Evolutionary conservation across 2,888 invertebrate species (phyloP).

Genomic region (Apamea crenata): DNA sequence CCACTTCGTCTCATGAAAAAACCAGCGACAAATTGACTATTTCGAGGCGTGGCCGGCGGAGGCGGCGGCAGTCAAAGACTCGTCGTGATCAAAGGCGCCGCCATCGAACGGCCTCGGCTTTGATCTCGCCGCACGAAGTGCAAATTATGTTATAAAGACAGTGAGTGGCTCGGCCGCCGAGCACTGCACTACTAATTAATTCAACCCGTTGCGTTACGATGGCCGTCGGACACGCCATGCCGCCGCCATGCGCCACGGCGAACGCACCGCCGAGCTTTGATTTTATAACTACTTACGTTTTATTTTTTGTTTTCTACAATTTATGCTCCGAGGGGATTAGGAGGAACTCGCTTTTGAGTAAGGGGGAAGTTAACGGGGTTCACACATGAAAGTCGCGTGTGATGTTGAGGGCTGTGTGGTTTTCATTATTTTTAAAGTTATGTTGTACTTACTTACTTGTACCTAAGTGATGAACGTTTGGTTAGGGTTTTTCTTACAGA

Average conservation of each 20-base stretch:
- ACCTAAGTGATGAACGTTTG: background rate
- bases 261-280: conserved; percentile 52
- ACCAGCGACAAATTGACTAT: conserved; percentile 88
- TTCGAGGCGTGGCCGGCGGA: conserved; percentile 87
- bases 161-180: conserved; percentile 86
- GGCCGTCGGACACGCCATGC: conserved; percentile 61
- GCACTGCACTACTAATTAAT: conserved; percentile 87
- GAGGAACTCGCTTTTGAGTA: conserved; percentile 24
- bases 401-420: conserved; percentile 10
- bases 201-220: conserved; percentile 79
- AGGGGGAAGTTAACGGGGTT: conserved; percentile 50
- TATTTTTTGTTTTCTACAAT: conserved; percentile 55
- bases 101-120: conserved; percentile 86
- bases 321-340: conserved; percentile 47
- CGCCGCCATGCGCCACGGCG: conserved; percentile 46
- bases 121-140: conserved; percentile 90
- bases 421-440: conserved; percentile 1
- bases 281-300: conserved; percentile 50
- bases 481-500: background rate
- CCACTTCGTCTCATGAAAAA: conserved; percentile 74
- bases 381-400: conserved; percentile 35
- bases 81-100: conserved; percentile 89
- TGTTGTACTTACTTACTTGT: no score
- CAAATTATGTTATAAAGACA: conserved; percentile 91
- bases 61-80: conserved; percentile 89